Percentiles rank a stretch among this genome's conserved stretches.
phyloP scores from a whole-genome alignment of 2,113 vertebrate genomes.

The Lampris megalopsis region DNA sequence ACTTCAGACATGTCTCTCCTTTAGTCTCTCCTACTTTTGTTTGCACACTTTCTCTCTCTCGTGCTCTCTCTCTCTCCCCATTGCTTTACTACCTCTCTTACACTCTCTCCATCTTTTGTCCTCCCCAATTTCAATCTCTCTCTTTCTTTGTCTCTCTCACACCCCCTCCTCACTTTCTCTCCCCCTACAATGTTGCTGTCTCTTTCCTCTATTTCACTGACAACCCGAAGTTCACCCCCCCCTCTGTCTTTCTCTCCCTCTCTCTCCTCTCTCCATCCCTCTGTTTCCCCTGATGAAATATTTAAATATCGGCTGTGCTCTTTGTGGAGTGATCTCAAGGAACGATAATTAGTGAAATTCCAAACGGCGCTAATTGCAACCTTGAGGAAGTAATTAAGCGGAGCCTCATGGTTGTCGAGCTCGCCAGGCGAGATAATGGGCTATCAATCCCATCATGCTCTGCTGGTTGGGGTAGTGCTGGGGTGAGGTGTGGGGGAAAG shows the following conservation, averaged over 20 bases:
- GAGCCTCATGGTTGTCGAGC: conserved; percentile 39
- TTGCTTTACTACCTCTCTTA: not conserved
- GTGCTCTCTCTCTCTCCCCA: conserved; percentile 9
- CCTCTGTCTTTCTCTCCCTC: too few species aligned
- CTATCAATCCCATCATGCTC: conserved; percentile 44
- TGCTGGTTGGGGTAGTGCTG: not conserved
- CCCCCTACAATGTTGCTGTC: too few species aligned
- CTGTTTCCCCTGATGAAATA: conserved; percentile 63
- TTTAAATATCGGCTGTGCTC: conserved; percentile 60
- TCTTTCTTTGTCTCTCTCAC: too few species aligned
- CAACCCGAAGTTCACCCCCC: too few species aligned
- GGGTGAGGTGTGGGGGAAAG: too few species aligned
- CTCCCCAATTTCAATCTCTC: too few species aligned
- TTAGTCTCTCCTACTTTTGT: too few species aligned
- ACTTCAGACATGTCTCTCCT: too few species aligned
- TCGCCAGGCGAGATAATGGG: conserved; percentile 49
- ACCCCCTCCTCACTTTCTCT: too few species aligned
- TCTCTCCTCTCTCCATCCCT: conserved; percentile 47
- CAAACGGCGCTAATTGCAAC: conserved; percentile 69
- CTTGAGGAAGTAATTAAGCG: conserved; percentile 72
- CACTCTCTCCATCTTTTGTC: not conserved
- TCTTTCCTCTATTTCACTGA: too few species aligned
- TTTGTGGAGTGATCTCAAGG: conserved; percentile 61
- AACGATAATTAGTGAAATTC: conserved; percentile 66
- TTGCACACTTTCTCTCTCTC: not conserved